A percentile compares a stretch with the other conserved stretches of the same genome.
phyloP scores from a whole-genome alignment of 2,113 vertebrate genomes.

The Larimichthys polyactis region DNA sequence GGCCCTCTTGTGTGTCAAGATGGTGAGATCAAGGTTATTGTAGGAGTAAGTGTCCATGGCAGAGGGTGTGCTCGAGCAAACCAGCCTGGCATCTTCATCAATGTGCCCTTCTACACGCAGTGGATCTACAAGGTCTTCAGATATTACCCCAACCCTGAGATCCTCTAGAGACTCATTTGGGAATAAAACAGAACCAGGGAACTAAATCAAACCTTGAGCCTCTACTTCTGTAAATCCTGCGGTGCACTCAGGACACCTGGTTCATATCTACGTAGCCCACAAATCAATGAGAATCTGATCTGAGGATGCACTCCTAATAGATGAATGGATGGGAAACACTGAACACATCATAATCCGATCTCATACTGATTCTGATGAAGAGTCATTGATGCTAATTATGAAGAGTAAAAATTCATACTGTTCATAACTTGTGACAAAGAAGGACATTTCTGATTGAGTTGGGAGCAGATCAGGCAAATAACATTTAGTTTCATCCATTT shows the following conservation, averaged over 20 bases:
- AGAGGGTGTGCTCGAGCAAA: conserved; percentile 93
- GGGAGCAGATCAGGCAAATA: conserved; percentile 24
- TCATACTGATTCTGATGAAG: conserved; percentile 4
- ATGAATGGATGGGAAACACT: conserved; percentile 30
- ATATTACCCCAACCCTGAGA: conserved; percentile 77
- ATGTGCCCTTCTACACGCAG: conserved; percentile 93
- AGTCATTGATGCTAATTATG: conserved; percentile 20
- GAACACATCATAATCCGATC: conserved; percentile 37
- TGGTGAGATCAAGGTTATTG: conserved; percentile 92
- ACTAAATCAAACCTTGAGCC: conserved; percentile 27
- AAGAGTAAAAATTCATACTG: conserved; percentile 6
- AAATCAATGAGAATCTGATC: conserved; percentile 33
- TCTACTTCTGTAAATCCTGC: conserved; percentile 35
- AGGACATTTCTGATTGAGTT: conserved; percentile 18
- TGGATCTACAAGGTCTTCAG: conserved; percentile 97
- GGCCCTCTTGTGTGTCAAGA: conserved; percentile 96
- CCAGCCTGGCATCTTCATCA: conserved; percentile 94
- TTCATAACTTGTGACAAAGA: conserved; percentile 22
- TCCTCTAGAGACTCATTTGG: conserved; percentile 50
- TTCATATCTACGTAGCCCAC: conserved; percentile 22
- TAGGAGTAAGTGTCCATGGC: conserved; percentile 95
- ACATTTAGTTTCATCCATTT: conserved; percentile 31
- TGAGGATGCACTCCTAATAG: conserved; percentile 7
- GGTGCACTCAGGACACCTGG: conserved; percentile 46
- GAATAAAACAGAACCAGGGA: conserved; percentile 17